Percentiles rank a stretch among this genome's conserved stretches.
phyloP scores from a whole-genome alignment of 2,888 invertebrate species.

The Conchocele bisecta region DNA sequence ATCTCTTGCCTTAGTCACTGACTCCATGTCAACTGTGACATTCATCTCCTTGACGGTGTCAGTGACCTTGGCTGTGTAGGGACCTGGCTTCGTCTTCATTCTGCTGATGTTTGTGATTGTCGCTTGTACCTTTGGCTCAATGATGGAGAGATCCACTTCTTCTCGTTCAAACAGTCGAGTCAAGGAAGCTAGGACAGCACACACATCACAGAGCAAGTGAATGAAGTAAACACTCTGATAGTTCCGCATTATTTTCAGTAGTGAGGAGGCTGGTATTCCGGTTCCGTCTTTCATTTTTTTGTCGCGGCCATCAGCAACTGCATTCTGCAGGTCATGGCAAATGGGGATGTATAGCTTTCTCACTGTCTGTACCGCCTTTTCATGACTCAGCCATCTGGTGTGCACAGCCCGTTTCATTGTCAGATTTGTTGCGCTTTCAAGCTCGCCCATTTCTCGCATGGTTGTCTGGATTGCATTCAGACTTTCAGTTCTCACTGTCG shows the following conservation, averaged over 20 bases:
- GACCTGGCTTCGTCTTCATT: conserved; percentile 8
- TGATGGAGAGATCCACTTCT: conserved; percentile 16
- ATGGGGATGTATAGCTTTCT: conserved; percentile 34
- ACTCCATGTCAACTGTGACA: neutral
- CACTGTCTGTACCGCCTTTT: conserved; percentile 24
- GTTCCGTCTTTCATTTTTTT: conserved; percentile 18
- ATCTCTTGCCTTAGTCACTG: neutral
- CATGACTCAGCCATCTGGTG: conserved; percentile 35
- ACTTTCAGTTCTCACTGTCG: conserved; percentile 34
- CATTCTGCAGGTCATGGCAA: conserved; percentile 32
- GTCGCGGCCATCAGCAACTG: conserved; percentile 30
- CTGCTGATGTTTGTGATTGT: conserved; percentile 1
- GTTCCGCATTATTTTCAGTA: conserved; percentile 28
- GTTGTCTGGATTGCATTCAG: conserved; percentile 39
- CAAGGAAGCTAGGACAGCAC: conserved; percentile 6
- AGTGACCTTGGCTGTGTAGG: conserved; percentile 17
- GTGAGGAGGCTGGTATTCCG: conserved; percentile 20
- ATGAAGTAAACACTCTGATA: conserved; percentile 29
- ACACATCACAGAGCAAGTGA: conserved; percentile 39
- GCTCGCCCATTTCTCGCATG: conserved; percentile 30
- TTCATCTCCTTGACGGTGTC: too few relatives aligned
- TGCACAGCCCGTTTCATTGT: conserved; percentile 32
- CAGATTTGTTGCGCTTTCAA: conserved; percentile 11
- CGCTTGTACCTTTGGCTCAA: conserved; percentile 17
- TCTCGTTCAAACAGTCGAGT: conserved; percentile 29